Conservation (phyloP, 1,140 invertebrate species). For the Sminthurides bifidus region DNA sequence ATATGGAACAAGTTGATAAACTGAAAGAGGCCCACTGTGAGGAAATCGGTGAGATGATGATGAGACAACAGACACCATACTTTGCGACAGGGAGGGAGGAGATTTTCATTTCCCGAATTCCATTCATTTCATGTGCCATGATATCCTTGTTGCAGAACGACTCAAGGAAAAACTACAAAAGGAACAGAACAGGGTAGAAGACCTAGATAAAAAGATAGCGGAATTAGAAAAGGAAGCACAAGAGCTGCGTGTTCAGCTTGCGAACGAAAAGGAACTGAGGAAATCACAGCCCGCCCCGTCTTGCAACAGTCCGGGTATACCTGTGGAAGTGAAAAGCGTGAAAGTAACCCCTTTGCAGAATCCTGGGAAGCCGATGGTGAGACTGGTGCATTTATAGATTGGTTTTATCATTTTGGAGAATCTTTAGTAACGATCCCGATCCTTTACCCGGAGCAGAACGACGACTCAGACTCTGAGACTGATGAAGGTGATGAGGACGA, state of each 20-base stretch:
- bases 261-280: neutral
- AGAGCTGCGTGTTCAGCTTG: too few species aligned
- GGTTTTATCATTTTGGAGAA: neutral
- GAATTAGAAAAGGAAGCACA: neutral
- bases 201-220: neutral
- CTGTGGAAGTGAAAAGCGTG: neutral
- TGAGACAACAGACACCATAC: too few species aligned
- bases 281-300: neutral
- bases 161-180: neutral
- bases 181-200: neutral
- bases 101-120: too few species aligned
- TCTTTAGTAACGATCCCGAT: neutral
- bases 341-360: neutral
- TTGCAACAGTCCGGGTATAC: neutral
- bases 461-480: constrained; percentile 18
- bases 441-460: neutral
- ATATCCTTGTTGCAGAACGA: neutral
- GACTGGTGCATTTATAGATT: neutral
- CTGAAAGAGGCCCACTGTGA: constrained; percentile 44
- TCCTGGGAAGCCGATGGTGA: too few species aligned
- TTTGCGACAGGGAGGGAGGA: too few species aligned
- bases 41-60: constrained; percentile 48
- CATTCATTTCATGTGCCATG: neutral
- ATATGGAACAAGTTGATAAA: constrained; percentile 46
- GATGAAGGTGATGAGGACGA: constrained; percentile 20